Conservation (phyloP, 1,140 invertebrate genomes). For the Brachystomella parvula region DNA sequence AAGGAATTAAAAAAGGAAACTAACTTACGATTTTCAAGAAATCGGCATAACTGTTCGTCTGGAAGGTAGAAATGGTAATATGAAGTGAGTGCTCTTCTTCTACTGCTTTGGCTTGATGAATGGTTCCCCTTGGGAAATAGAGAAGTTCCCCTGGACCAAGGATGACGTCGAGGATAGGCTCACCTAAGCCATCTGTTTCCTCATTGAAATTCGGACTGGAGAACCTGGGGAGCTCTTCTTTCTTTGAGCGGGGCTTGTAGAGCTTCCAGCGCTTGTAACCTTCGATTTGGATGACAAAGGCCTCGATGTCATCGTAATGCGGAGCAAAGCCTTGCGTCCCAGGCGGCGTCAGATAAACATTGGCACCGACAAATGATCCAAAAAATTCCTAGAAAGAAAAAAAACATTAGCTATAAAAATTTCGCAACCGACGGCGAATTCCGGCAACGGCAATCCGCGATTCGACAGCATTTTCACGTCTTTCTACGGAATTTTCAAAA, state of each 20-base stretch:
- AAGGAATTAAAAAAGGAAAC: no score
- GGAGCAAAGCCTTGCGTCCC: slow-evolving; percentile 95
- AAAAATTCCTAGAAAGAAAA: slow-evolving; percentile 62
- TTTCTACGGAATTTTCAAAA: no score
- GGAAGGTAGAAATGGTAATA: slow-evolving; percentile 84
- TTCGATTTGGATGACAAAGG: slow-evolving; percentile 92
- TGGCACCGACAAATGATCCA: slow-evolving; percentile 84
- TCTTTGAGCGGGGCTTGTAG: slow-evolving; percentile 58
- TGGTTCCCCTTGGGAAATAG: slow-evolving; percentile 68
- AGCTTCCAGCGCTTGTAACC: slow-evolving; percentile 91
- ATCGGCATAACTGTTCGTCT: slow-evolving; percentile 83
- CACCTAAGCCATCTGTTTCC: slow-evolving; percentile 56
- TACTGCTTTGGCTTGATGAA: slow-evolving; percentile 79
- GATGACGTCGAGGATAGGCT: slow-evolving; percentile 71
- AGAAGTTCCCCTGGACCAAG: slow-evolving; percentile 81
- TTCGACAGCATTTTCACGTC: no score
- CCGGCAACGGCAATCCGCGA: no score
- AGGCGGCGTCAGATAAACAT: slow-evolving; percentile 92
- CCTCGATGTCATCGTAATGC: slow-evolving; percentile 98
- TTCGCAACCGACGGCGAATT: no score
- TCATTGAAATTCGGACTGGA: slow-evolving; percentile 77
- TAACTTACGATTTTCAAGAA: slow-evolving; percentile 61
- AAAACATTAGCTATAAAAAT: not conserved
- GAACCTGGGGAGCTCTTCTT: slow-evolving; percentile 63
- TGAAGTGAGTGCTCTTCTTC: slow-evolving; percentile 76